A percentile compares a stretch with the other conserved stretches of the same genome.
These are phyloP conservation scores for Ivindomyrus marchei DNA, from an alignment of 2,113 vertebrate genomes.

Conservation along the genomic window DNA sequence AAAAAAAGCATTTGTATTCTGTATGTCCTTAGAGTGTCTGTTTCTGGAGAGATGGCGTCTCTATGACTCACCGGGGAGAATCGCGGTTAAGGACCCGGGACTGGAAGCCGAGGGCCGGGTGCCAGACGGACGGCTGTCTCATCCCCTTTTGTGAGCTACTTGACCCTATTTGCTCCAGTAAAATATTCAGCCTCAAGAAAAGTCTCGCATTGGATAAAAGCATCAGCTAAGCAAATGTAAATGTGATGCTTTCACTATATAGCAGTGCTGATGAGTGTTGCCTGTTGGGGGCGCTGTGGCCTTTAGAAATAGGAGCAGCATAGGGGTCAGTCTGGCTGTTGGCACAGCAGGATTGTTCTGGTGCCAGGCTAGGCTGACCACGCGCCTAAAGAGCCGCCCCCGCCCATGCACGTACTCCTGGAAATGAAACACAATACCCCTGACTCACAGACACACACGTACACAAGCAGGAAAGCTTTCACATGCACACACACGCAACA, in stretches of 20 bases:
- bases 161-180: not conserved
- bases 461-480: not conserved
- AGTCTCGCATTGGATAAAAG: not conserved
- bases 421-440: not conserved
- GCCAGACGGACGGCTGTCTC: not conserved
- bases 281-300: slow-evolving; percentile 20
- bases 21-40: not conserved
- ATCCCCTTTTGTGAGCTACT: not conserved
- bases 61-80: not conserved
- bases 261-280: not conserved
- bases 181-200: not conserved
- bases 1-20: not conserved
- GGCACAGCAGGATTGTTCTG: not conserved
- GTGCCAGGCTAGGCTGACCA: not conserved
- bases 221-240: not conserved
- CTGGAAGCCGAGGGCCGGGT: not conserved
- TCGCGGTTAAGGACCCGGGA: not conserved
- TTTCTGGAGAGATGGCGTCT: not conserved
- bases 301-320: slow-evolving; percentile 7
- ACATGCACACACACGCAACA: not conserved
- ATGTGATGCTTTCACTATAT: not conserved
- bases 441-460: not conserved
- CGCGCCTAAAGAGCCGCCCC: not conserved
- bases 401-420: not conserved
- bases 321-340: not conserved